These are phyloP conservation scores for silkworm (Bombyx mori) DNA, from an alignment of 1,140 invertebrate species.

Conservation along the genomic window ASM3026992v2 NC_085129.1:2156001-2156500, in stretches of 20 bases:
- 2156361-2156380: too few relatives aligned
- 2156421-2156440: too few relatives aligned
- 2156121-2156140: slow-evolving; percentile 18
- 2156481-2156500: too few relatives aligned
- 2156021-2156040: slow-evolving; percentile 68
- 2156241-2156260: slow-evolving; percentile 67
- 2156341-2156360: too few relatives aligned
- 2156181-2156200: slow-evolving; percentile 66
- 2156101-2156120: slow-evolving; percentile 60
- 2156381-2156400: too few relatives aligned
- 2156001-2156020: slow-evolving; percentile 65
- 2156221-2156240: slow-evolving; percentile 69
- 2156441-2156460: too few relatives aligned
- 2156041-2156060: slow-evolving; percentile 69
- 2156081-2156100: slow-evolving; percentile 70
- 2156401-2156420: too few relatives aligned
- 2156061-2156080: slow-evolving; percentile 65
- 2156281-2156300: background rate
- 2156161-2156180: slow-evolving; percentile 65
- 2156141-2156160: slow-evolving; percentile 69
- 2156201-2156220: slow-evolving; percentile 69
- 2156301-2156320: too few relatives aligned
- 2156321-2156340: too few relatives aligned
- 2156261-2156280: slow-evolving; percentile 45
- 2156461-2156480: too few relatives aligned